These are phyloP conservation scores for Aporophyla nigra DNA, from an alignment of 2,888 invertebrate genomes.

Conservation along the genomic window DNA sequence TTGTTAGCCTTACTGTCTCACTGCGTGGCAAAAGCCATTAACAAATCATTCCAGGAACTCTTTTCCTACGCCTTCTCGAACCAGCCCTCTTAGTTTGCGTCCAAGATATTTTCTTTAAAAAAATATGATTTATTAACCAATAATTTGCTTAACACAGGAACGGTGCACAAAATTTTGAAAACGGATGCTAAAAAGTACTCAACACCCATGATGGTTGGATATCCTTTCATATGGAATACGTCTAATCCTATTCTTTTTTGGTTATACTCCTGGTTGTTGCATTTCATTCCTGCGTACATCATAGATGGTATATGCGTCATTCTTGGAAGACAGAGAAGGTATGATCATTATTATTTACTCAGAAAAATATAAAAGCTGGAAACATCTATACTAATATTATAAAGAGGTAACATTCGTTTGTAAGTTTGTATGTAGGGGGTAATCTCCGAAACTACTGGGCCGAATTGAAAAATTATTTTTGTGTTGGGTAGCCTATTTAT, in stretches of 20 bases:
- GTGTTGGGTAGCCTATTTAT: too few species aligned
- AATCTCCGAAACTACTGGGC: too few species aligned
- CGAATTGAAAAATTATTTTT: too few species aligned
- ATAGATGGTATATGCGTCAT: slow-evolving; percentile 5
- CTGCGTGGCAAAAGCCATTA: too few species aligned
- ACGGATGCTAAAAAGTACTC: neutral
- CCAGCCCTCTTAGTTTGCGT: too few species aligned
- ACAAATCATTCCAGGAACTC: too few species aligned
- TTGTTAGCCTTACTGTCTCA: too few species aligned
- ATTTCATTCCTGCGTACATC: slow-evolving; percentile 32
- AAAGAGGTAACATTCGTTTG: too few species aligned
- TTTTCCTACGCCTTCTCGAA: too few species aligned
- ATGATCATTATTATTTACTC: neutral
- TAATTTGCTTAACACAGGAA: neutral
- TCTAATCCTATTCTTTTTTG: slow-evolving; percentile 12
- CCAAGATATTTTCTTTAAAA: too few species aligned
- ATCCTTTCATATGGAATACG: neutral
- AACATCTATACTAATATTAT: too few species aligned
- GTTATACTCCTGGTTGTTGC: slow-evolving; percentile 29
- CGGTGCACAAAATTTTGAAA: neutral
- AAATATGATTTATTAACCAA: neutral
- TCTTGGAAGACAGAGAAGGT: slow-evolving; percentile 29
- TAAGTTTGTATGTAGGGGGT: too few species aligned
- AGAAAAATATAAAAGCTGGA: neutral
- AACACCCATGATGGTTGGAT: slow-evolving; percentile 8